Evolutionary conservation across 2,888 invertebrate species (phyloP), one percentile per base, ranked within the genome.

Genomic region (Coenonympha glycerion): DNA sequence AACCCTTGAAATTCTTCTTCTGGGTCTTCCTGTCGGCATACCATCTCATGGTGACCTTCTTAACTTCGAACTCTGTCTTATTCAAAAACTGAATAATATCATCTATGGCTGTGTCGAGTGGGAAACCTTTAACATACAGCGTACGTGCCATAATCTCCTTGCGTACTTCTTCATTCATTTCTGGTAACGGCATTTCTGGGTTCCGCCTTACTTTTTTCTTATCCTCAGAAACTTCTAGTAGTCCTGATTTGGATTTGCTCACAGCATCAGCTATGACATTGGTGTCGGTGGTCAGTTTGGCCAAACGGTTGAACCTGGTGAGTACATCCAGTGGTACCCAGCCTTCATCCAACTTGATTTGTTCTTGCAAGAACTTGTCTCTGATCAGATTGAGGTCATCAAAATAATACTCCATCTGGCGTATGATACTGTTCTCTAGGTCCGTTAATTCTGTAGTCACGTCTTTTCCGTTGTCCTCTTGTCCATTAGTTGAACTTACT

Each of bases 311-410:
- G 76, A 99, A 99, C 52, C 92, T 96, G 39, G 94, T 82, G 79
- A 99, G 89, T 0, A 94, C 91, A 0, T 92, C 91, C 37, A 99
- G 73, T 0, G 95, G 91, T 15, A 99, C 91, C 99, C 99, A 96
- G 2, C 95, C 98, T 47, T 97, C 94, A 60, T 96, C 94, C 57
- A 94, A 87, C 61, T 91, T 91, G 1, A 94, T 90, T 80, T 97
- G 93, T 55, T 95, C 94, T 63, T 92, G 91, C n/a, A 99, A 87
- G 73, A 98, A 99, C 78, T 95, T 97, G 75, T 99, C 99, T 53
- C 94, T 90, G 0, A 93, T 92, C 45, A 99, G 87, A 81, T 99
- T 99, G 3, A 93, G 90, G 76, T 99, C 96, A 42, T 99, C 83
- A 60, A 90, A 91, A 69, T 91, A 91, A 68, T 90, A 90, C 66